These are phyloP conservation scores for Seladonia tumulorum DNA, from an alignment of 2,888 invertebrate species.

Conservation along the genomic window DNA sequence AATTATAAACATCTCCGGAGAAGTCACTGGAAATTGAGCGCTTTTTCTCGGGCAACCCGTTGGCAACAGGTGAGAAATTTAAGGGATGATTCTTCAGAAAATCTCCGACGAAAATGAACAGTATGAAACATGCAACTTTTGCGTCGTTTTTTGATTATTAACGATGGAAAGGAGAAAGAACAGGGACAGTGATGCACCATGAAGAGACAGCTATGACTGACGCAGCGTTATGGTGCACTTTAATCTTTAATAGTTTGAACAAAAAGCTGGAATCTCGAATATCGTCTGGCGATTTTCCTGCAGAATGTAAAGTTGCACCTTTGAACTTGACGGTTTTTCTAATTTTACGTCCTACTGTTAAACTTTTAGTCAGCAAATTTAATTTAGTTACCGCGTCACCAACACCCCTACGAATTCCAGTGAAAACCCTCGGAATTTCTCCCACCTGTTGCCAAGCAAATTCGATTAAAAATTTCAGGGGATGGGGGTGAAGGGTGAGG, in stretches of 20 bases:
- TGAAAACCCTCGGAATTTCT: too few species aligned
- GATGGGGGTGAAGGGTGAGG: conserved; percentile 2
- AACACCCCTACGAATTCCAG: too few species aligned
- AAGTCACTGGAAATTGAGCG: too few species aligned
- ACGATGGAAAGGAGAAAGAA: not conserved
- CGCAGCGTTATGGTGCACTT: not conserved
- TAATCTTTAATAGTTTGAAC: not conserved
- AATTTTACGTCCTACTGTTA: too few species aligned
- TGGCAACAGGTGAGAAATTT: not conserved
- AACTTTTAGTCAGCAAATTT: too few species aligned
- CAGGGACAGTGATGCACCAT: not conserved
- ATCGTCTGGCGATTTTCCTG: not conserved
- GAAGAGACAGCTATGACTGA: not conserved
- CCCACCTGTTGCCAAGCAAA: not conserved
- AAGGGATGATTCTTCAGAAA: not conserved
- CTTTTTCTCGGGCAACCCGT: not conserved
- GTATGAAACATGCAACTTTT: not conserved
- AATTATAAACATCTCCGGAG: too few species aligned
- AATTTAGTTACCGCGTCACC: too few species aligned
- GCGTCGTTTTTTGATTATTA: not conserved
- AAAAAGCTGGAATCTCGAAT: not conserved
- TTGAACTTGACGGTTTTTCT: too few species aligned
- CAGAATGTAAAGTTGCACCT: too few species aligned
- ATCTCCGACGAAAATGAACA: not conserved
- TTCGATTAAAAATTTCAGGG: not conserved